These are phyloP conservation scores for Stenoptilia bipunctidactyla DNA, from an alignment of 2,888 invertebrate genomes.

Conservation along the genomic window DNA sequence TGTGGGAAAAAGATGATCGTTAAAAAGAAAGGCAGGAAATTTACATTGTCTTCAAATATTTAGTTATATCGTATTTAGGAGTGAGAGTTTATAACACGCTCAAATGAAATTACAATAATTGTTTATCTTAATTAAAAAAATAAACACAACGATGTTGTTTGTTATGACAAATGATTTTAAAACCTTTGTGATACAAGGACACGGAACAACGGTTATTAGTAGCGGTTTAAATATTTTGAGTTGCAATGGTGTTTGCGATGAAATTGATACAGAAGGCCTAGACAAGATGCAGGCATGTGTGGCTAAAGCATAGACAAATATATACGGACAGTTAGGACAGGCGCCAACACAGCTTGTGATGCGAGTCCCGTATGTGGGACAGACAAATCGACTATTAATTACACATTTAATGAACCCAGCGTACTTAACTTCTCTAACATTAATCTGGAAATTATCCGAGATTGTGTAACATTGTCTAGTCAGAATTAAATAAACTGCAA, in stretches of 20 bases:
- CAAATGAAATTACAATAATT: too few relatives aligned
- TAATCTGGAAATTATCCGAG: too few relatives aligned
- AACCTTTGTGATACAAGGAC: too few relatives aligned
- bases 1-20: too few relatives aligned
- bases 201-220: too few relatives aligned
- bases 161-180: too few relatives aligned
- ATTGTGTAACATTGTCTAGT: too few relatives aligned
- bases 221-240: not conserved
- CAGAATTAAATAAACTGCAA: too few relatives aligned
- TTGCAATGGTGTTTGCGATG: not conserved
- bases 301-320: slow-evolving; percentile 34
- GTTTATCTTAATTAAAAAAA: too few relatives aligned
- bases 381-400: slow-evolving; percentile 61
- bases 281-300: not conserved
- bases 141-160: too few relatives aligned
- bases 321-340: slow-evolving; percentile 58
- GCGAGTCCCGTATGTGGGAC: slow-evolving; percentile 60
- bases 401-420: slow-evolving; percentile 43
- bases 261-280: slow-evolving; percentile 4
- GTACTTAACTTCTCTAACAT: not conserved
- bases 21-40: not conserved
- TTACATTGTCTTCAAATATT: not conserved
- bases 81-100: too few relatives aligned
- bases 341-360: slow-evolving; percentile 60
- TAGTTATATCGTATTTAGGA: not conserved